phyloP scores from a whole-genome alignment of 2,888 invertebrate species.

The Ypsolopha sequella region DNA sequence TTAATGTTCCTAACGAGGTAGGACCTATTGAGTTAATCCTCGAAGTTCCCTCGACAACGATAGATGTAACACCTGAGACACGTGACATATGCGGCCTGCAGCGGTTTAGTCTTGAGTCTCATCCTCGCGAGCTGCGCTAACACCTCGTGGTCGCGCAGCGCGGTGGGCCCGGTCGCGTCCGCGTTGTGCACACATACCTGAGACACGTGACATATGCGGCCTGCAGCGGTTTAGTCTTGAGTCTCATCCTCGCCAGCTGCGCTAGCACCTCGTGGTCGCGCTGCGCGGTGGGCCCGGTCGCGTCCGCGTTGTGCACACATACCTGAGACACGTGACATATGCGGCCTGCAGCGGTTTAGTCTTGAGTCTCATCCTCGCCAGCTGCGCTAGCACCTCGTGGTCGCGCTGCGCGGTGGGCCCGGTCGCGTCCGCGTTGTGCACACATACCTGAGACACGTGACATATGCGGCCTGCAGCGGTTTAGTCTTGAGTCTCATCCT shows the following conservation, averaged over 20 bases:
- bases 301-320: slow-evolving; percentile 51
- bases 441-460: slow-evolving; percentile 88
- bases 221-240: slow-evolving; percentile 94
- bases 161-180: slow-evolving; percentile 78
- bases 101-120: slow-evolving; percentile 92
- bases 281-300: slow-evolving; percentile 91
- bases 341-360: slow-evolving; percentile 93
- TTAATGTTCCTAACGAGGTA: too few species aligned
- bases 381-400: slow-evolving; percentile 82
- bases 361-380: slow-evolving; percentile 93
- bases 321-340: slow-evolving; percentile 88
- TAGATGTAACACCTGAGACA: slow-evolving; percentile 75
- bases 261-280: slow-evolving; percentile 93
- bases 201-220: slow-evolving; percentile 90
- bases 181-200: slow-evolving; percentile 73
- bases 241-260: slow-evolving; percentile 87
- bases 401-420: slow-evolving; percentile 74
- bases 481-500: slow-evolving; percentile 95
- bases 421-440: slow-evolving; percentile 85
- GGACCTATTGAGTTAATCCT: too few species aligned
- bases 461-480: slow-evolving; percentile 89
- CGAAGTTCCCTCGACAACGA: too few species aligned
- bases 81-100: slow-evolving; percentile 88
- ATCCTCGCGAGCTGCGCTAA: slow-evolving; percentile 90
- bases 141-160: slow-evolving; percentile 94